A percentile compares a stretch with the other conserved stretches of the same genome.
Conservation (phyloP, 1,140 invertebrate species). For the Maniola jurtina region DNA sequence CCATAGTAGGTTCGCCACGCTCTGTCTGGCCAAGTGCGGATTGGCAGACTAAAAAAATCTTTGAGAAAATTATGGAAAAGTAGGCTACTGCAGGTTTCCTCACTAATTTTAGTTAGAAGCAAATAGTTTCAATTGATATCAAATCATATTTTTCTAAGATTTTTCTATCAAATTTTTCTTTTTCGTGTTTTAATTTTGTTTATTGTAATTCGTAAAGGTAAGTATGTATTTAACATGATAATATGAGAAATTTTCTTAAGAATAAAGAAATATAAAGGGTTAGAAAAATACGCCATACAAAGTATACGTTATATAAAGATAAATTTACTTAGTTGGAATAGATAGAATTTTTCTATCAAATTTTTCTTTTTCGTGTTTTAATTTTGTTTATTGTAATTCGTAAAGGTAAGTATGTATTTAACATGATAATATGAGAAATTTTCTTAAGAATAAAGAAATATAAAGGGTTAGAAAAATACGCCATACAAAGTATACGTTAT, state of each 20-base stretch:
- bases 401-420: neutral
- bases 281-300: neutral
- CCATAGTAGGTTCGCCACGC: too few species aligned
- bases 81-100: too few species aligned
- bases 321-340: slow-evolving; percentile 25
- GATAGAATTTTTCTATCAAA: too few species aligned
- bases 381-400: neutral
- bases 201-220: neutral
- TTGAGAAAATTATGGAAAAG: too few species aligned
- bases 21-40: too few species aligned
- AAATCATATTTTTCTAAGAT: too few species aligned
- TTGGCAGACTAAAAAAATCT: too few species aligned
- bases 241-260: neutral
- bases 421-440: neutral
- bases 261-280: neutral
- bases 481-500: neutral
- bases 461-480: neutral
- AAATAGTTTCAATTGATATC: too few species aligned
- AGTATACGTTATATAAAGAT: neutral
- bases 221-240: neutral
- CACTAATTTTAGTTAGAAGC: too few species aligned
- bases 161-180: too few species aligned
- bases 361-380: neutral
- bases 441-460: too few species aligned
- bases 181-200: neutral